These are phyloP conservation scores for Leucoraja ocellata DNA, from an alignment of 2,797 vertebrate genomes.

Conservation along the genomic window DNA sequence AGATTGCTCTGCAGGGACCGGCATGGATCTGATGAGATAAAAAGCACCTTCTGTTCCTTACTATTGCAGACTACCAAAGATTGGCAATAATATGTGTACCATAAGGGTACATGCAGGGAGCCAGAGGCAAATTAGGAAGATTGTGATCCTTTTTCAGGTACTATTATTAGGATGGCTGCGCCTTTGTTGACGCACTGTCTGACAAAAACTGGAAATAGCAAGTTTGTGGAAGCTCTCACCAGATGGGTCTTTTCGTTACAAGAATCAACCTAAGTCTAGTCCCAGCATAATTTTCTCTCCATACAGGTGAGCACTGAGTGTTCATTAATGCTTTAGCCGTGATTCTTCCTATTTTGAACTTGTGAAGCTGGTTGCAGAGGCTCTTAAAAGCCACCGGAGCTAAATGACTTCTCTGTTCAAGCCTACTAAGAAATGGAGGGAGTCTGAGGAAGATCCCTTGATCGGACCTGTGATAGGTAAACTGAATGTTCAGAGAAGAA, in stretches of 20 bases:
- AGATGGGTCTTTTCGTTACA: background rate
- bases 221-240: background rate
- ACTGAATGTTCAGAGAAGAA: background rate
- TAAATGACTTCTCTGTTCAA: constrained; percentile 32
- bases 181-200: constrained; percentile 3
- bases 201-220: background rate
- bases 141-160: background rate
- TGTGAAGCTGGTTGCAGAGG: background rate
- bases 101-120: background rate
- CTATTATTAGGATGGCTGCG: background rate
- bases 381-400: constrained; percentile 3
- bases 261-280: background rate
- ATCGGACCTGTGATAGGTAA: constrained; percentile 5
- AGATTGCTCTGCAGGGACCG: too few relatives aligned
- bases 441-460: constrained; percentile 20
- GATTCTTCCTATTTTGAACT: background rate
- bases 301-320: background rate
- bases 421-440: background rate
- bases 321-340: background rate
- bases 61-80: background rate
- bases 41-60: background rate
- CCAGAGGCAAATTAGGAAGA: background rate
- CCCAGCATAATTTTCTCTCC: background rate
- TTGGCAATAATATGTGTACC: background rate
- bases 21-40: background rate